Conservation (phyloP, 1,140 invertebrate species). For the Orchestia grillus region DNA sequence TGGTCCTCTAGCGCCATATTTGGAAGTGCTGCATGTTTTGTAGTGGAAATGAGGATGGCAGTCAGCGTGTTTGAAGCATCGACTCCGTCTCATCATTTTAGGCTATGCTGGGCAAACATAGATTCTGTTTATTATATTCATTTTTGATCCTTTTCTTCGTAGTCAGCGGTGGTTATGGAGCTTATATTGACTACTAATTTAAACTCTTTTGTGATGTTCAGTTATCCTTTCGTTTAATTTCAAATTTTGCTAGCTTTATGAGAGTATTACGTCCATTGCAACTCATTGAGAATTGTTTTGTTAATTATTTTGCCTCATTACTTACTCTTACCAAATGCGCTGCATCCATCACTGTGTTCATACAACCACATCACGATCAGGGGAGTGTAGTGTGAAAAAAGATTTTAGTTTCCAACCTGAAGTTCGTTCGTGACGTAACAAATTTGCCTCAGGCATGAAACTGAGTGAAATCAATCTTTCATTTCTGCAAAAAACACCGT, state of each 20-base stretch:
- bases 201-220: not conserved
- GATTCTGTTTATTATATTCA: not conserved
- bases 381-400: not conserved
- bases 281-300: not conserved
- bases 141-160: not conserved
- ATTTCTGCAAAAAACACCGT: too few relatives aligned
- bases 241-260: not conserved
- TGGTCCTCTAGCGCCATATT: not conserved
- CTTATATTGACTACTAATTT: too few relatives aligned
- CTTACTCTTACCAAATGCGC: not conserved
- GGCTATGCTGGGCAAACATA: not conserved
- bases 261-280: not conserved
- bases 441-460: too few relatives aligned
- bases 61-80: not conserved
- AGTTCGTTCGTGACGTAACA: not conserved
- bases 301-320: not conserved
- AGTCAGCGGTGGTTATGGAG: too few relatives aligned
- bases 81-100: not conserved
- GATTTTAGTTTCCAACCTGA: not conserved
- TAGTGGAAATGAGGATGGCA: not conserved
- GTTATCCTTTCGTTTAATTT: not conserved
- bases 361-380: not conserved
- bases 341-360: not conserved
- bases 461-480: too few relatives aligned
- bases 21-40: not conserved